Evolutionary conservation across 2,888 invertebrate species (phyloP), one percentile per base, ranked within the genome.

Genomic region (Hyposoter dolosus): DNA sequence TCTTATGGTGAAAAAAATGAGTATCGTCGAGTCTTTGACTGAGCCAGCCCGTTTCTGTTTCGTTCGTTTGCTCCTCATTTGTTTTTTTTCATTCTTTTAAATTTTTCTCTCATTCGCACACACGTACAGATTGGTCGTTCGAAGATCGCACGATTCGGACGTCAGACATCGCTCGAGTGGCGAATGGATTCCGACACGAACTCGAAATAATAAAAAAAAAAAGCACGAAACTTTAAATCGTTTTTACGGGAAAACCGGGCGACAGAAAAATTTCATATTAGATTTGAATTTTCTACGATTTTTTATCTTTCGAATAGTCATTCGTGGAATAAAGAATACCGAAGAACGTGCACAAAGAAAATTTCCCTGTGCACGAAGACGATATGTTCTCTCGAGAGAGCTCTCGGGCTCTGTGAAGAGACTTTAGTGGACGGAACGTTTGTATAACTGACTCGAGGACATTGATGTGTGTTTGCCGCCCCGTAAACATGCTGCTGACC

Each of bases 361-460:
- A 23, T 69, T 5, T 69, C 6, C 12, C 12, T 53, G 32, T 32
- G 45, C n/a, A 47, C 17, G 3, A 32, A 32, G 9, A 47, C 9
- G 35, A 17, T 0, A n/a, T 10, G 7, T 6, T 7, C 53, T 53
- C 43, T 7, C 23, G 28, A 75, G 28, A 75, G 23, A 35, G 19
- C 32, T 32, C 68, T 68, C 17, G 35, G 19, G 71, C 32, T 32
- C 53, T 68, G 9, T 68, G 9, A n/a, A 15, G 79, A 72, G 80
- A 80, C 50, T 65, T 80, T 3, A 65, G 72, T 23, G 80, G 72
- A 50, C 65, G 80, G 80, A 76, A 35, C 65, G 76, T 63, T 76
- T 47, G 63, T 45, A 32, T 65, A 65, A 65, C 65, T 65, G 32
- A 23, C 47, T 32, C 47, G 35, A 28, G 47, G n/a, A 23, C 40